A percentile compares a stretch with the other conserved stretches of the same genome.
Conservation (phyloP, 2,113 vertebrate genomes). For the Tor tambroides region DNA sequence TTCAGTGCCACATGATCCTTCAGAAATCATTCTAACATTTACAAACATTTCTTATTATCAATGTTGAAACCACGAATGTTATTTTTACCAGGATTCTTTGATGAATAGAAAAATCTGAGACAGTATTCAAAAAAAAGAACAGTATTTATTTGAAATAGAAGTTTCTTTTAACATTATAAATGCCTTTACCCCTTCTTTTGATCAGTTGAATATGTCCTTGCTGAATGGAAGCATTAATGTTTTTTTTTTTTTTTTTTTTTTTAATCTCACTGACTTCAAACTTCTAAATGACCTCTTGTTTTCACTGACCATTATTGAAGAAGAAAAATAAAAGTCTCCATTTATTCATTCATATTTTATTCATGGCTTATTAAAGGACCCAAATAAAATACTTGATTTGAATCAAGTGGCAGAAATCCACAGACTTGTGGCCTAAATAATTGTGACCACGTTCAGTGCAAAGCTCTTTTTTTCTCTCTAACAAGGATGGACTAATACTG, state of each 20-base stretch:
- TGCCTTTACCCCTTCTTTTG: no score
- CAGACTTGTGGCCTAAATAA: neutral
- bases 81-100: no score
- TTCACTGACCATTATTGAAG: neutral
- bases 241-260: no score
- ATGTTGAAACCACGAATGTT: neutral
- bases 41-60: neutral
- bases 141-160: no score
- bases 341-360: neutral
- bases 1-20: neutral
- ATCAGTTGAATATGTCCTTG: neutral
- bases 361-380: neutral
- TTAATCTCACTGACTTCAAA: no score
- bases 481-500: slow-evolving; percentile 53
- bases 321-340: neutral
- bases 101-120: no score
- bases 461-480: slow-evolving; percentile 1
- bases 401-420: neutral
- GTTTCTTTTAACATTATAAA: no score
- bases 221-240: neutral
- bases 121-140: no score
- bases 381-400: neutral
- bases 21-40: neutral
- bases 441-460: neutral
- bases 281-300: neutral